Percentiles rank a stretch among this genome's conserved stretches.
These are phyloP conservation scores for Thunnus thynnus DNA, from an alignment of 2,113 vertebrate genomes.

Conservation along the genomic window DNA sequence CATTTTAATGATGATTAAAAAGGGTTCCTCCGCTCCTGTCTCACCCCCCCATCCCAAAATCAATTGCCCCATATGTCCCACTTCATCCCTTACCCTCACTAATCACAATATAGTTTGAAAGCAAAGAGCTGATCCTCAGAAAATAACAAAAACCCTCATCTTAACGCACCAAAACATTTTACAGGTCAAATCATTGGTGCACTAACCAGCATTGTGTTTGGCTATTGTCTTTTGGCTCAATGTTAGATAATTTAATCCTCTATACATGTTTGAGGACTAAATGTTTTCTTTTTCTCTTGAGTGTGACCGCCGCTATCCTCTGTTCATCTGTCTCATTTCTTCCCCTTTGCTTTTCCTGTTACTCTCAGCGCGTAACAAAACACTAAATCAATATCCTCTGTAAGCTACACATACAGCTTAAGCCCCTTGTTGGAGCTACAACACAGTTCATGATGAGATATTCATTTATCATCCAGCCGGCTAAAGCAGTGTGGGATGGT, in stretches of 20 bases:
- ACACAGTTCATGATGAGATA: conserved; percentile 33
- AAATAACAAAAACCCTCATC: background rate
- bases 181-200: background rate
- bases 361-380: conserved; percentile 42
- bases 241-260: conserved; percentile 12
- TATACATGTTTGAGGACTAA: background rate
- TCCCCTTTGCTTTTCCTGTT: background rate
- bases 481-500: background rate
- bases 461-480: conserved; percentile 52
- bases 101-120: background rate
- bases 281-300: conserved; percentile 34
- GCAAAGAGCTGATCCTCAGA: background rate
- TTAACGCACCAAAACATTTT: background rate
- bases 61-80: conserved; percentile 37
- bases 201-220: background rate
- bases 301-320: conserved; percentile 35
- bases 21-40: background rate
- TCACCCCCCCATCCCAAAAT: background rate
- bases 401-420: conserved; percentile 33
- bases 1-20: conserved; percentile 34
- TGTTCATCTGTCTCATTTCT: conserved; percentile 30
- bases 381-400: conserved; percentile 62
- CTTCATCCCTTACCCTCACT: background rate
- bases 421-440: conserved; percentile 24
- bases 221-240: background rate